Conservation (phyloP, 2,888 invertebrate genomes). For the Autographa pulchrina region DNA sequence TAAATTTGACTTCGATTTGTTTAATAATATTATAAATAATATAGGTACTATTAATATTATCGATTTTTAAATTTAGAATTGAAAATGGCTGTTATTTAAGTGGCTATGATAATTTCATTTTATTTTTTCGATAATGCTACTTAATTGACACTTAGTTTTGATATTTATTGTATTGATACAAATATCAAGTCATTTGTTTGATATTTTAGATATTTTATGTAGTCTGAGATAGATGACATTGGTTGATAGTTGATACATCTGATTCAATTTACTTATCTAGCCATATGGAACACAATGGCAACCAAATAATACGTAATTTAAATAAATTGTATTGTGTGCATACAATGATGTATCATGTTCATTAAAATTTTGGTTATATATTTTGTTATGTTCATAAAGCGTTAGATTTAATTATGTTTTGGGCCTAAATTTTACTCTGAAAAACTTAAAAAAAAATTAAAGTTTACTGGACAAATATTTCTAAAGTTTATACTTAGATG, state of each 20-base stretch:
- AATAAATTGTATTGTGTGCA: slow-evolving; percentile 34
- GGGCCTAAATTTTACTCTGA: too few species aligned
- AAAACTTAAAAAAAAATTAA: too few species aligned
- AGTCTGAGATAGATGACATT: slow-evolving; percentile 5
- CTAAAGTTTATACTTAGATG: too few species aligned
- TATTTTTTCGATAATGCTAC: background rate
- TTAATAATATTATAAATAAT: background rate
- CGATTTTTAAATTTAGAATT: background rate
- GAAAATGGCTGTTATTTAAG: background rate
- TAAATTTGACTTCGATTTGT: background rate
- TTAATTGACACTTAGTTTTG: background rate
- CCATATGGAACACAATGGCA: background rate
- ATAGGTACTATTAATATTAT: background rate
- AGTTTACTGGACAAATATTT: too few species aligned
- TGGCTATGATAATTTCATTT: background rate
- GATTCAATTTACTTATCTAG: slow-evolving; percentile 7
- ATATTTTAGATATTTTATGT: background rate
- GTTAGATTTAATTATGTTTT: background rate
- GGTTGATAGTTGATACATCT: background rate
- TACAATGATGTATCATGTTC: slow-evolving; percentile 25
- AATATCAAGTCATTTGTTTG: background rate
- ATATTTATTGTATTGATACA: background rate
- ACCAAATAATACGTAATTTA: slow-evolving; percentile 23
- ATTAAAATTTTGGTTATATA: slow-evolving; percentile 28
- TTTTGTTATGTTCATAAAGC: slow-evolving; percentile 29